Evolutionary conservation across 2,888 invertebrate species (phyloP), one percentile per base, ranked within the genome.

Genomic region (Heliothis peltigera): DNA sequence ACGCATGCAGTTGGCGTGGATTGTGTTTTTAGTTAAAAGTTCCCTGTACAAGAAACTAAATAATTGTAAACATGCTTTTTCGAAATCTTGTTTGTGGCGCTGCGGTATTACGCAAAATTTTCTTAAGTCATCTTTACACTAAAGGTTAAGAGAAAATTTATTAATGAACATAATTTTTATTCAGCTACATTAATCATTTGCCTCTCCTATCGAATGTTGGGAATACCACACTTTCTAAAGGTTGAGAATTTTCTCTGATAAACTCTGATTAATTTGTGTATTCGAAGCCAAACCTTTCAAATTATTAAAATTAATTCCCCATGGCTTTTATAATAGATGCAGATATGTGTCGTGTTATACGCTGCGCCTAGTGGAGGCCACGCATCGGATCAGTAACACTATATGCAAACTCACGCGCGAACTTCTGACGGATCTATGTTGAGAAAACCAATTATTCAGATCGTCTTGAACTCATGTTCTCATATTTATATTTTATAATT

Each of bases 391-490:
- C 43, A 60, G 18, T 60, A 53, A 57, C 44, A 56, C 19, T 60
- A 54, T 70, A 73, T 75, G 65, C 70, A 53, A 75, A 65, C 70
- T 53, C 73, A 73, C 60, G 75, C 55, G 28, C 35, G 44, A 44
- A 44, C 56, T 19, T 17, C 51, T 18, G 44, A 19, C 44, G 15
- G 32, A n/a, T n/a, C 25, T 25, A 18, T 43, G 15, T 25, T n/a
- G 43, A 46, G 67, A 53, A 53, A 53, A 53, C 5, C 21, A 28
- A 55, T 43, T 59, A 66, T 52, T 52, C 56, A 59, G 32, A 57
- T 42, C 22, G 21, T 51, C 42, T 39, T 32, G 42, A 17, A 43
- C 46, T 18, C 15, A 44, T 17, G 21, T 42, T 35, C 21, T 15
- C 32, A 19, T 5, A 25, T 28, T 44, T 44, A 70, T 70, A n/a